Conservation (phyloP, 2,113 vertebrate species). For the Paradisaea rubra region DNA sequence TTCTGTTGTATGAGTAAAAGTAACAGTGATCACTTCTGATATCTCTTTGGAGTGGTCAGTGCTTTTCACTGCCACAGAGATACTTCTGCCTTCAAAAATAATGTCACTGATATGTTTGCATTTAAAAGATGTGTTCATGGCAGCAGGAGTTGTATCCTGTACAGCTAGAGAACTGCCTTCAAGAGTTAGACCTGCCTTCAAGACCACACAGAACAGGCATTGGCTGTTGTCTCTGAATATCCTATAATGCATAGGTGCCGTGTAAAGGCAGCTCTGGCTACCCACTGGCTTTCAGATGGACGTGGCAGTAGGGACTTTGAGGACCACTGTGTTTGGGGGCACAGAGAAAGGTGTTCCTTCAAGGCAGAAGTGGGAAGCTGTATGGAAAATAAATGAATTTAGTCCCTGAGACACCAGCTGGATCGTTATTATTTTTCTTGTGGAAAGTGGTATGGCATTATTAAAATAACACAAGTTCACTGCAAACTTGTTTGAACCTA, state of each 20-base stretch:
- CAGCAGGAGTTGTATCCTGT: background rate
- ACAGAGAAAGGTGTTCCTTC: background rate
- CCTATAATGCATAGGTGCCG: rapidly evolving
- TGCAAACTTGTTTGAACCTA: background rate
- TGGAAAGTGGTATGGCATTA: background rate
- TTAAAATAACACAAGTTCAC: background rate
- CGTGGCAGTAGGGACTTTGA: background rate
- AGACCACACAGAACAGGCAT: background rate
- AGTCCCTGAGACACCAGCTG: background rate
- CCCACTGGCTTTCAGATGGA: background rate
- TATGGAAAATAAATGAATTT: background rate
- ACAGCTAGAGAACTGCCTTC: background rate
- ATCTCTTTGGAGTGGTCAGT: background rate
- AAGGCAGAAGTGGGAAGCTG: background rate
- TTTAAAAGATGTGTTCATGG: background rate
- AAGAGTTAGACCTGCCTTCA: background rate
- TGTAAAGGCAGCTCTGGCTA: background rate
- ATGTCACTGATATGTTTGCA: background rate
- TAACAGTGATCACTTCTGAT: background rate
- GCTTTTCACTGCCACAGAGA: background rate
- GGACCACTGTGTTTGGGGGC: background rate
- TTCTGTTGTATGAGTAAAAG: background rate
- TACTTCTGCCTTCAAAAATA: background rate
- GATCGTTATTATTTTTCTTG: background rate
- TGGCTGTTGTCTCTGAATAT: background rate